Percentiles rank a stretch among this genome's conserved stretches.
These are phyloP conservation scores for Acronicta alni DNA, from an alignment of 2,888 invertebrate genomes.

Conservation along the genomic window DNA sequence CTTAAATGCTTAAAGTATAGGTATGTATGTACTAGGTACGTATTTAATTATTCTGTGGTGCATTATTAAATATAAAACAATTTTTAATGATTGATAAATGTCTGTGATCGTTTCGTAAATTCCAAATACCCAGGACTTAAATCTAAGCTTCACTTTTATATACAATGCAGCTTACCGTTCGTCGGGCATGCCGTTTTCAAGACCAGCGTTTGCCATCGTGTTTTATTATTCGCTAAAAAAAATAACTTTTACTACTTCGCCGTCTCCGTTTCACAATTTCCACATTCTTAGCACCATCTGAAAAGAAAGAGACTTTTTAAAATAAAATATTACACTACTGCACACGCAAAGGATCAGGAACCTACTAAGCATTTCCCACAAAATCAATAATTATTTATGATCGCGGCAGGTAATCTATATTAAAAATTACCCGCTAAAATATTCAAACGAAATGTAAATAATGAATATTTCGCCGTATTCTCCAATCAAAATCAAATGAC, in stretches of 20 bases:
- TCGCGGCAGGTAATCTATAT: not conserved
- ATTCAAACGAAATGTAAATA: slow-evolving; percentile 47
- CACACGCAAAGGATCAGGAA: not conserved
- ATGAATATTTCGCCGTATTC: slow-evolving; percentile 11
- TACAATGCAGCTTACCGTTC: slow-evolving; percentile 75
- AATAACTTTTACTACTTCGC: slow-evolving; percentile 41
- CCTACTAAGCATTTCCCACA: not conserved
- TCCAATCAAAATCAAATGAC: slow-evolving; percentile 50
- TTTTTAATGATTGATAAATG: too few species aligned
- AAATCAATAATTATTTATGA: not conserved
- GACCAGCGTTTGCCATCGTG: slow-evolving; percentile 78
- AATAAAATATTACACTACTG: not conserved
- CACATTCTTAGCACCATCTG: slow-evolving; percentile 76
- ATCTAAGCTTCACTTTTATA: not conserved
- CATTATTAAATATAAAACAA: too few species aligned
- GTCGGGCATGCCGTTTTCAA: slow-evolving; percentile 79
- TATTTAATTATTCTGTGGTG: too few species aligned
- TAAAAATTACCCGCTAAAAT: slow-evolving; percentile 58
- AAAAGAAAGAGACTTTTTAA: slow-evolving; percentile 43
- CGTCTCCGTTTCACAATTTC: slow-evolving; percentile 34
- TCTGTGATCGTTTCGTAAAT: too few species aligned
- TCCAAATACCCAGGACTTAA: too few species aligned
- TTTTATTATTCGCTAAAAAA: slow-evolving; percentile 35
- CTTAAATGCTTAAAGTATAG: too few species aligned
- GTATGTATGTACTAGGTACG: too few species aligned